Conservation (phyloP, 2,888 invertebrate species). For the Chymomyza caudatula region DNA sequence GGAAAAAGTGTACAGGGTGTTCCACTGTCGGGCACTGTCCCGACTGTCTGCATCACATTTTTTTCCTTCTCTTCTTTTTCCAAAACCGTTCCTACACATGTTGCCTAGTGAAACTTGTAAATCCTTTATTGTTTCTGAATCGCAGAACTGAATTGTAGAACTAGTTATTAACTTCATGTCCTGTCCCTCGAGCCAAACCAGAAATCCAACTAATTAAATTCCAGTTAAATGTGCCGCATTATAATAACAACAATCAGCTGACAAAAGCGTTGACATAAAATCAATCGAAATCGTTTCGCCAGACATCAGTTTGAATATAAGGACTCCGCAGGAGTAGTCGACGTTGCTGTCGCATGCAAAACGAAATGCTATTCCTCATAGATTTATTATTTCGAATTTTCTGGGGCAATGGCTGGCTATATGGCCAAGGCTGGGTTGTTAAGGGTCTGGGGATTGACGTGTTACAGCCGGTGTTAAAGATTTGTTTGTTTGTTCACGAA, state of each 20-base stretch:
- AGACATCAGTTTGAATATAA: neutral
- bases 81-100: too few species aligned
- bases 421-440: conserved; percentile 21
- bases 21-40: too few species aligned
- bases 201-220: too few species aligned
- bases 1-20: too few species aligned
- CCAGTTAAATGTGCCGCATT: too few species aligned
- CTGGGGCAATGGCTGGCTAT: conserved; percentile 51
- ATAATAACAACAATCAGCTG: neutral
- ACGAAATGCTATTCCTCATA: neutral
- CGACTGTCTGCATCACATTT: too few species aligned
- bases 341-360: neutral
- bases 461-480: conserved; percentile 30
- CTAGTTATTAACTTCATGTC: too few species aligned
- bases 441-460: conserved; percentile 12
- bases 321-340: neutral
- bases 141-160: too few species aligned
- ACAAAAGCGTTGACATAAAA: neutral
- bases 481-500: conserved; percentile 49
- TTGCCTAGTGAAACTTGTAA: too few species aligned
- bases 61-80: too few species aligned
- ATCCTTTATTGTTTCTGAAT: too few species aligned
- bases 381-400: conserved; percentile 58
- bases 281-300: neutral
- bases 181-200: too few species aligned